Conservation (phyloP, 2,113 vertebrate genomes). For the Cyprinus carpio region DNA sequence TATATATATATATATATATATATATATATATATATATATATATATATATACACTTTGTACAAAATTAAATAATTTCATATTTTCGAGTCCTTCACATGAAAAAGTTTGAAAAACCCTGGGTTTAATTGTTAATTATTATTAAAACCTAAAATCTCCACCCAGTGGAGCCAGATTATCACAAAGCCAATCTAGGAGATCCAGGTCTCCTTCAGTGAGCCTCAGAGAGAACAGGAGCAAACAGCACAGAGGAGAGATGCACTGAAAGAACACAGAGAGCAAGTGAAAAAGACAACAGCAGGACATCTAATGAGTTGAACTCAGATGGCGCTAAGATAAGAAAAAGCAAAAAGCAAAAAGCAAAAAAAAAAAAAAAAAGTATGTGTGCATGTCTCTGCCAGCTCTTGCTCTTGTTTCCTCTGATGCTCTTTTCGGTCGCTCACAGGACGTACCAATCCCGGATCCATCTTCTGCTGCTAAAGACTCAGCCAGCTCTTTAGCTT, state of each 20-base stretch:
- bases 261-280: conserved; percentile 8
- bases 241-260: conserved; percentile 61
- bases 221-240: conserved; percentile 61
- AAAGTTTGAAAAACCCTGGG: not conserved
- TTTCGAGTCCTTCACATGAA: not conserved
- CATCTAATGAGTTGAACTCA: not conserved
- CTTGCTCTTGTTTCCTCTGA: conserved; percentile 44
- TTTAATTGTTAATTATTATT: not conserved
- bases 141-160: not conserved
- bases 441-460: conserved; percentile 82
- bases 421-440: conserved; percentile 1
- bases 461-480: conserved; percentile 89
- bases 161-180: not conserved
- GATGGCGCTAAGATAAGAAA: not conserved
- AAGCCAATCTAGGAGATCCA: conserved; percentile 33
- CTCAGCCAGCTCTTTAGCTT: conserved; percentile 94
- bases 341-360: no score
- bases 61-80: not conserved
- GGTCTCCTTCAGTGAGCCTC: conserved; percentile 38
- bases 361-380: no score
- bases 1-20: no score
- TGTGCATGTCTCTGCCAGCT: conserved; percentile 61
- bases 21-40: no score
- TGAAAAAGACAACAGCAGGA: not conserved
- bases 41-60: no score